Base-by-base conservation (phyloP, 2,888 invertebrate genomes). In the Sesamia inferens region DNA sequence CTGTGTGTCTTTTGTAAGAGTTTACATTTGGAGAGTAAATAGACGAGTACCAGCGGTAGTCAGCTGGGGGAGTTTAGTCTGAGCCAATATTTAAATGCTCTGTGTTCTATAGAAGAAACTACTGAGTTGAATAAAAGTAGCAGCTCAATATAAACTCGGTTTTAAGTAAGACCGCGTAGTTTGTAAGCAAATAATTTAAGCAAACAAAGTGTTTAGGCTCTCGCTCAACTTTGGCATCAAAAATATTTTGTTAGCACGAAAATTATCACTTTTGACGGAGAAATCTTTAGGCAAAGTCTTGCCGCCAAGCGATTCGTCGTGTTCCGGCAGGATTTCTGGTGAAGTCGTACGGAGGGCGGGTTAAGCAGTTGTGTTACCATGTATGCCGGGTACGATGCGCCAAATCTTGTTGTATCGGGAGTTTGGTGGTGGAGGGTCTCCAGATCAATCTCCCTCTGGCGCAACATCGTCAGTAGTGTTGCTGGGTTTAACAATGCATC, bases 1-100 rank as follows among this genome's bases (percentile, higher is more conserved):
- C 31, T 66, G 68, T 68, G 68, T 82, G 57, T 58, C 61, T 79
- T 68, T 71, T 66, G 62, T 57, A 14, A 5, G 13, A 62, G 65
- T 66, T 78, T 69, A 54, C 65, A 59, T 42, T 42, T 11, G 8
- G 31, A 63, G 24, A 67, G 63, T 74, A 74, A 78, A 74, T 31
- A 75, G 47, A 42, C 42, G 16, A 81, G 76, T 44, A 39, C 54
- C 48, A 22, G 58, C 31, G 16, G 7, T 13, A 71, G 47, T 57
- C 42, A 13, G 3, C 44, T 51, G 55, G n/a, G 59, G 54, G 19
- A 54, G 55, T 73, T 79, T 61, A 73, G 59, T 48, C 31, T n/a
- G 19, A n/a, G 58, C n/a, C 54, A 63, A 71, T 73, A 64, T 72
- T 79, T 47, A 65, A 73, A 48, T 65, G 47, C 54, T 42, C 31